A percentile compares a stretch with the other conserved stretches of the same genome.
Evolutionary conservation across 2,797 vertebrate species (phyloP).

Genomic region (Perdix hodgsoniae): DNA sequence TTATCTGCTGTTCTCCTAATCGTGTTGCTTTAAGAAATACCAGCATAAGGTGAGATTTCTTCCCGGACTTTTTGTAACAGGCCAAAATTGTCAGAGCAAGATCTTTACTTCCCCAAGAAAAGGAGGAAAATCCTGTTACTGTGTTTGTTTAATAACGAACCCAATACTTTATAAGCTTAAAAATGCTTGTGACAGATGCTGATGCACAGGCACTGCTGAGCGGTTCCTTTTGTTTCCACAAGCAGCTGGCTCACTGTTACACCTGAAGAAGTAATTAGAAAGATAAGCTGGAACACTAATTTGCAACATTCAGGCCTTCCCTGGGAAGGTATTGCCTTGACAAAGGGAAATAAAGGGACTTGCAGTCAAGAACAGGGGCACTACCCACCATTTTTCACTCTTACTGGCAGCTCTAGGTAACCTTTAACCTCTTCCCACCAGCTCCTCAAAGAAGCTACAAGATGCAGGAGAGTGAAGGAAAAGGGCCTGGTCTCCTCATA

Average conservation of each 20-base stretch:
- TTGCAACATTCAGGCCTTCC: slow-evolving; percentile 72
- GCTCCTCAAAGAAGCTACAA: slow-evolving; percentile 76
- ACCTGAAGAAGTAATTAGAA: slow-evolving; percentile 78
- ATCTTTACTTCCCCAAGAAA: slow-evolving; percentile 5
- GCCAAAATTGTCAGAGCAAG: not conserved
- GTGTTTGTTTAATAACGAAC: not conserved
- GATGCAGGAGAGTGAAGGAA: slow-evolving; percentile 66
- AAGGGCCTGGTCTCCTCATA: not conserved
- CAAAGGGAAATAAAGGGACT: slow-evolving; percentile 72
- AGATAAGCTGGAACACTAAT: slow-evolving; percentile 71
- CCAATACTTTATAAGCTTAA: not conserved
- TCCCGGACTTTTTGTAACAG: not conserved
- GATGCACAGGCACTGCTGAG: not conserved
- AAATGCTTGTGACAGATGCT: not conserved
- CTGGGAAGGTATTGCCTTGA: slow-evolving; percentile 73
- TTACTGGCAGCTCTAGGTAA: slow-evolving; percentile 72
- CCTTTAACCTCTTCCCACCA: slow-evolving; percentile 81
- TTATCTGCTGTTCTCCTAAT: not conserved
- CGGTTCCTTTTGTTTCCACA: slow-evolving; percentile 17
- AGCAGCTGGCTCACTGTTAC: slow-evolving; percentile 63
- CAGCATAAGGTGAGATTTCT: not conserved
- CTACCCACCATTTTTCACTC: slow-evolving; percentile 77
- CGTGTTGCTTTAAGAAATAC: not conserved
- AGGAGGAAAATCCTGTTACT: not conserved
- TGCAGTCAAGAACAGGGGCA: slow-evolving; percentile 62